Conservation (phyloP, 92 coral and sea anemone genomes). For the Muricea muricata region DNA sequence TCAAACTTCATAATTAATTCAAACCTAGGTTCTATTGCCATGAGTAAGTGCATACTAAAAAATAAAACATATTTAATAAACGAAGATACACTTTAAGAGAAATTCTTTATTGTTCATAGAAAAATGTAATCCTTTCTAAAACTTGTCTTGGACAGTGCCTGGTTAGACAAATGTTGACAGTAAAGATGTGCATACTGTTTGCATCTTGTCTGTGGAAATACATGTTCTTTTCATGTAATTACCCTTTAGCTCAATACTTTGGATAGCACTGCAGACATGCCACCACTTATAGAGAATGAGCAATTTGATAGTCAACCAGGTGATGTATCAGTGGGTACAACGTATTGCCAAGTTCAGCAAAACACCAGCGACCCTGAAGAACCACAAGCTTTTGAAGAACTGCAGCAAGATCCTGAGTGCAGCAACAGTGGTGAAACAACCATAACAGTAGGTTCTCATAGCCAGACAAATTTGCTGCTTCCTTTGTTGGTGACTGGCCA, state of each 20-base stretch:
- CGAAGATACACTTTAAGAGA: too few species aligned
- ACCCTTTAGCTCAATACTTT: background rate
- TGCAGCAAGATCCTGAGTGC: background rate
- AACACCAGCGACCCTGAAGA: background rate
- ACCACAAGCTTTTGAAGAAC: background rate
- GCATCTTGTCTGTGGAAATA: too few species aligned
- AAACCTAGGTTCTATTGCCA: background rate
- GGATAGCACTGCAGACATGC: background rate
- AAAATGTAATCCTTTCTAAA: too few species aligned
- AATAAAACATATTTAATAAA: too few species aligned
- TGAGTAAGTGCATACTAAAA: background rate
- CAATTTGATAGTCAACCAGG: background rate
- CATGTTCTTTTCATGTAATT: too few species aligned
- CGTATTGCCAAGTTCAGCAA: background rate
- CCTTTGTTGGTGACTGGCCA: too few species aligned
- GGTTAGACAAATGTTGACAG: too few species aligned
- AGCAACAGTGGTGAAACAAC: background rate
- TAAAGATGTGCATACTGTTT: too few species aligned
- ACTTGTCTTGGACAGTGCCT: too few species aligned
- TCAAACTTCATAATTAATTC: background rate
- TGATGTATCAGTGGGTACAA: background rate
- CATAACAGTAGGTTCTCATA: background rate
- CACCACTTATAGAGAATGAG: background rate
- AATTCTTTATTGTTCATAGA: too few species aligned
- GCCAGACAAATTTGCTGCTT: too few species aligned